Evolutionary conservation across 2,797 vertebrate species (phyloP).

Genomic region (Mastacembelus armatus): DNA sequence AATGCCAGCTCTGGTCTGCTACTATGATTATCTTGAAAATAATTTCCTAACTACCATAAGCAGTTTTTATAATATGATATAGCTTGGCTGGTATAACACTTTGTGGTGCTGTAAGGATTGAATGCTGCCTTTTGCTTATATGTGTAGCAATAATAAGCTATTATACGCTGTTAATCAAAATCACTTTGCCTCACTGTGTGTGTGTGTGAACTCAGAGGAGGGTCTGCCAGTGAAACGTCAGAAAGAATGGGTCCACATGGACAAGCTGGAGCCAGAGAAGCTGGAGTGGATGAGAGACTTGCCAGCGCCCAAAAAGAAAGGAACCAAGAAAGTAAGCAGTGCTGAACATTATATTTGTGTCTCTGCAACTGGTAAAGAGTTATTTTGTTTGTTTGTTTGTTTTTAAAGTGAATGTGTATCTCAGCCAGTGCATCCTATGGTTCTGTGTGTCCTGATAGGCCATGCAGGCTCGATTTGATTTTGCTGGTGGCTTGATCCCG

Average conservation of each 20-base stretch:
- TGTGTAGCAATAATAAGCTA: background rate
- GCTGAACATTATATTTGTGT: too few species aligned
- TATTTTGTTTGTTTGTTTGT: too few species aligned
- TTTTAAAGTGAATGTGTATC: too few species aligned
- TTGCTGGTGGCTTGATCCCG: slow-evolving; percentile 90
- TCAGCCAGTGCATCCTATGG: background rate
- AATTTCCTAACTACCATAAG: too few species aligned
- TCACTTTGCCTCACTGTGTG: background rate
- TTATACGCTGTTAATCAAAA: background rate
- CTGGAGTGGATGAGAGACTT: slow-evolving; percentile 94
- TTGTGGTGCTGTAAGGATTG: too few species aligned
- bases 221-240: slow-evolving; percentile 88
- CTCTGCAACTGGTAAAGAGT: too few species aligned
- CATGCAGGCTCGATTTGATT: slow-evolving; percentile 96
- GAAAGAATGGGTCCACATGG: slow-evolving; percentile 96
- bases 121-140: too few species aligned
- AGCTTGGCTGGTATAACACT: too few species aligned
- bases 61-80: too few species aligned
- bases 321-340: slow-evolving; percentile 87
- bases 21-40: too few species aligned
- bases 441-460: slow-evolving; percentile 80
- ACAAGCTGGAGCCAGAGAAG: slow-evolving; percentile 95
- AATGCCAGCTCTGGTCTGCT: too few species aligned
- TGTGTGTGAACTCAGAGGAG: slow-evolving; percentile 70
- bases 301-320: slow-evolving; percentile 83